Evolutionary conservation across 92 coral and sea anemone genomes (phyloP).

Genomic region (Heliopora coerulea): DNA sequence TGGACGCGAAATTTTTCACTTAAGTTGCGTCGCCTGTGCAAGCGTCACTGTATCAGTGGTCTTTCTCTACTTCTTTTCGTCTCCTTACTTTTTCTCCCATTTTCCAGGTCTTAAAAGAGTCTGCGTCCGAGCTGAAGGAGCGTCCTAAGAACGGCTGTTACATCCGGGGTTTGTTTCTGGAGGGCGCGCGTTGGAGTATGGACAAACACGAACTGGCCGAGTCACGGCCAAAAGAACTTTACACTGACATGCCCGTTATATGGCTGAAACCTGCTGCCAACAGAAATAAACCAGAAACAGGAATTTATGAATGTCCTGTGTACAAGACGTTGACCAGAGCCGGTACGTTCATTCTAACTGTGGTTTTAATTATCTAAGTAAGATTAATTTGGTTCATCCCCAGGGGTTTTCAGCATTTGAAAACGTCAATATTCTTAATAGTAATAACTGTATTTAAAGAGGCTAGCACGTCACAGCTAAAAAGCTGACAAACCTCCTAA

Average conservation of each 20-base stretch:
- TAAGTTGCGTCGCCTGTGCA: too few species aligned
- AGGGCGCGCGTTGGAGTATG: slow-evolving; percentile 97
- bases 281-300: slow-evolving; percentile 85
- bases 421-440: too few species aligned
- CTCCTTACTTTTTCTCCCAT: not conserved
- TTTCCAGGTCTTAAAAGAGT: slow-evolving; percentile 70
- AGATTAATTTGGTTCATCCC: too few species aligned
- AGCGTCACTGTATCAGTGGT: too few species aligned
- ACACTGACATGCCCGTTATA: slow-evolving; percentile 96
- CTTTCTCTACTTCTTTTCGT: too few species aligned
- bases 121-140: slow-evolving; percentile 62
- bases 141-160: slow-evolving; percentile 94
- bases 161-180: slow-evolving; percentile 94
- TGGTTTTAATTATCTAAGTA: too few species aligned
- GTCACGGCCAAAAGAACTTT: slow-evolving; percentile 92
- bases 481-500: not conserved
- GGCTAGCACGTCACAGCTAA: too few species aligned
- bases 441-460: too few species aligned
- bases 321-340: slow-evolving; percentile 97
- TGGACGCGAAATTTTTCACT: too few species aligned
- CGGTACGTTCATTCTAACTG: slow-evolving; percentile 53
- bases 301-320: slow-evolving; percentile 93
- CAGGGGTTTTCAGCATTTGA: too few species aligned
- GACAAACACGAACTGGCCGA: slow-evolving; percentile 82
- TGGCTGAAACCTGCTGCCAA: slow-evolving; percentile 98